phyloP scores from a whole-genome alignment of 1,140 invertebrate genomes.

The Zaprionus ghesquierei region DNA sequence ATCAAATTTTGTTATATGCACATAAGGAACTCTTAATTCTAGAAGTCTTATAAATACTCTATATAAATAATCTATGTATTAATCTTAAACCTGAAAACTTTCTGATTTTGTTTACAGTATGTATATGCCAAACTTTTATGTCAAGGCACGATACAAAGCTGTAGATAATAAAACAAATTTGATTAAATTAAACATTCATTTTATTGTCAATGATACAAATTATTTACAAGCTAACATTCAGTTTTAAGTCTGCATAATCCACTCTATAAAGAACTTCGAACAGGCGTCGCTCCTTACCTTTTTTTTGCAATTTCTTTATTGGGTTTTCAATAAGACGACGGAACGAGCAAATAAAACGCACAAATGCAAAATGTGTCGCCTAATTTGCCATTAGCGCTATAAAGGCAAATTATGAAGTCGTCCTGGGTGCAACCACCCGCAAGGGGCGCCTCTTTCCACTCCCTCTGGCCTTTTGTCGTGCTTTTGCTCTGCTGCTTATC shows the following conservation, averaged over 20 bases:
- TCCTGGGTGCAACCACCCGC: not conserved
- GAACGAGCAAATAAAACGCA: slow-evolving; percentile 3
- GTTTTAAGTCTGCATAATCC: not conserved
- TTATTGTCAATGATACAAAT: not conserved
- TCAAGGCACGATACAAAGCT: no score
- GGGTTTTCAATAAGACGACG: slow-evolving; percentile 44
- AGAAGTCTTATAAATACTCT: no score
- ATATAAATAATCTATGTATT: no score
- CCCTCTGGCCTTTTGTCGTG: not conserved
- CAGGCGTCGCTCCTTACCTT: not conserved
- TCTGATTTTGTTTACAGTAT: no score
- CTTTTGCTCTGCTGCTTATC: slow-evolving; percentile 3
- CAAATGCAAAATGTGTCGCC: slow-evolving; percentile 59
- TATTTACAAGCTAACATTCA: not conserved
- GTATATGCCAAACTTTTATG: no score
- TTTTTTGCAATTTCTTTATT: slow-evolving; percentile 5
- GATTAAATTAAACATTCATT: not conserved
- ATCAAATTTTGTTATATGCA: no score
- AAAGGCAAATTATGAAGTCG: slow-evolving; percentile 71
- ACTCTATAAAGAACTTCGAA: not conserved
- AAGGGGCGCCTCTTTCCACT: slow-evolving; percentile 5
- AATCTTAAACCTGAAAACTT: no score
- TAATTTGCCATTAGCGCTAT: slow-evolving; percentile 78
- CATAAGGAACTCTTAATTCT: no score
- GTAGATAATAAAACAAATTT: no score